phyloP scores from a whole-genome alignment of 2,888 invertebrate species.

The Phlogophora meticulosa region DNA sequence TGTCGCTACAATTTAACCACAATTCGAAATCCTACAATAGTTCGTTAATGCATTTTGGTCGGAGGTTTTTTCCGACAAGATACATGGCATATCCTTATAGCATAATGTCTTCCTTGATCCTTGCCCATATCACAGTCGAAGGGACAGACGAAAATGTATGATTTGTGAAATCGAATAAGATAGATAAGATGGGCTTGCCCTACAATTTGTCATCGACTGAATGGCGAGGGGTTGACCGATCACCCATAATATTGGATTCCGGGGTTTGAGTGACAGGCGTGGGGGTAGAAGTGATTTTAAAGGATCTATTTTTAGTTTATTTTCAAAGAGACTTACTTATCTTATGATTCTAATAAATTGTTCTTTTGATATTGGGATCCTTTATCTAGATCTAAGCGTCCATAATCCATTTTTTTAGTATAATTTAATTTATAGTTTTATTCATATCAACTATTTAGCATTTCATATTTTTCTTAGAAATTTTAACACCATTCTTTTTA shows the following conservation, averaged over 20 bases:
- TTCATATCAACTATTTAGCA: too few species aligned
- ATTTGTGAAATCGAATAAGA: conserved; percentile 53
- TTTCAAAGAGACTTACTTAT: neutral
- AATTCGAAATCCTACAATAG: too few species aligned
- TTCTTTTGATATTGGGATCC: too few species aligned
- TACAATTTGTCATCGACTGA: conserved; percentile 50
- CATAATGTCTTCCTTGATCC: conserved; percentile 2
- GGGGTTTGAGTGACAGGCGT: conserved; percentile 7
- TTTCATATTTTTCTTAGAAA: too few species aligned
- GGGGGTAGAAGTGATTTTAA: neutral
- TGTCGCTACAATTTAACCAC: too few species aligned
- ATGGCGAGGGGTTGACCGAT: conserved; percentile 39
- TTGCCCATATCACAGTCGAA: conserved; percentile 10
- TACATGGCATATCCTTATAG: neutral
- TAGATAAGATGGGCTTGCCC: conserved; percentile 29
- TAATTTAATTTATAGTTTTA: too few species aligned
- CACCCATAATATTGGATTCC: conserved; percentile 53
- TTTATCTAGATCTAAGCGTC: too few species aligned
- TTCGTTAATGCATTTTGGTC: too few species aligned
- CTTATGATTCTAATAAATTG: too few species aligned
- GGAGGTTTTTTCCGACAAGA: too few species aligned
- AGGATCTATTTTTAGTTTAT: neutral
- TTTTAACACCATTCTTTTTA: too few species aligned
- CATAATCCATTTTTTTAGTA: too few species aligned
- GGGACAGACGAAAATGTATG: conserved; percentile 47